These are phyloP conservation scores for Drosophila orosa DNA, from an alignment of 1,140 invertebrate genomes.

Conservation along the genomic window DNA sequence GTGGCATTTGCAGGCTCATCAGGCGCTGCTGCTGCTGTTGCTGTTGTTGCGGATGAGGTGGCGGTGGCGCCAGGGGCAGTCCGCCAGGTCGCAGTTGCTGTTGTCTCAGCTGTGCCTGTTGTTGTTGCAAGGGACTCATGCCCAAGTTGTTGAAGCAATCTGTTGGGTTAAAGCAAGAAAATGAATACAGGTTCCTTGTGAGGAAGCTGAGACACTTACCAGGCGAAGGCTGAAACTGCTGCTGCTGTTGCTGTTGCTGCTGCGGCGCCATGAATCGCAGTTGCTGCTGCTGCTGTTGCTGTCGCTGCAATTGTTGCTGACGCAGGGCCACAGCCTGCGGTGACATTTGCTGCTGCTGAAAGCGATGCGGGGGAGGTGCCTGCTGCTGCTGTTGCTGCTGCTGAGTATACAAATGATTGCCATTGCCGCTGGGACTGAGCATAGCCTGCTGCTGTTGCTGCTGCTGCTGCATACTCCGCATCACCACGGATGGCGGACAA, in stretches of 20 bases:
- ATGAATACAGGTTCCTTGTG: not conserved
- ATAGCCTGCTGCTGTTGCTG: slow-evolving; percentile 65
- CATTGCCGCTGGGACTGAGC: slow-evolving; percentile 65
- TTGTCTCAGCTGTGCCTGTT: slow-evolving; percentile 60
- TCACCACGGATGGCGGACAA: slow-evolving; percentile 49
- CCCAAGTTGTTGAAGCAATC: slow-evolving; percentile 67
- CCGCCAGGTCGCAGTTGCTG: slow-evolving; percentile 55
- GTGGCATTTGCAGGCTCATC: slow-evolving; percentile 71
- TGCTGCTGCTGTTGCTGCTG: slow-evolving; percentile 61
- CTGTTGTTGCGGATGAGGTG: slow-evolving; percentile 77
- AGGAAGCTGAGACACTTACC: slow-evolving; percentile 27
- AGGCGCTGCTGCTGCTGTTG: slow-evolving; percentile 83
- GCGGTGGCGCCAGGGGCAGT: slow-evolving; percentile 62
- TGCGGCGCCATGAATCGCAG: slow-evolving; percentile 64
- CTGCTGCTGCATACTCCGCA: slow-evolving; percentile 76
- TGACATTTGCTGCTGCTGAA: slow-evolving; percentile 68
- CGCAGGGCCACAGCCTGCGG: slow-evolving; percentile 62
- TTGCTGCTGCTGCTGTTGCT: slow-evolving; percentile 65
- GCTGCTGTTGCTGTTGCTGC: slow-evolving; percentile 71
- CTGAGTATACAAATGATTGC: slow-evolving; percentile 63
- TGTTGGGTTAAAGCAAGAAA: slow-evolving; percentile 7
- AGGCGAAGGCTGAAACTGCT: slow-evolving; percentile 56
- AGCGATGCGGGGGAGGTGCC: slow-evolving; percentile 55
- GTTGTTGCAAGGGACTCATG: slow-evolving; percentile 52
- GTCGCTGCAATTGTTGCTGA: slow-evolving; percentile 76